Evolutionary conservation across 2,888 invertebrate genomes (phyloP).

Genomic region (Eupithecia exiguata): DNA sequence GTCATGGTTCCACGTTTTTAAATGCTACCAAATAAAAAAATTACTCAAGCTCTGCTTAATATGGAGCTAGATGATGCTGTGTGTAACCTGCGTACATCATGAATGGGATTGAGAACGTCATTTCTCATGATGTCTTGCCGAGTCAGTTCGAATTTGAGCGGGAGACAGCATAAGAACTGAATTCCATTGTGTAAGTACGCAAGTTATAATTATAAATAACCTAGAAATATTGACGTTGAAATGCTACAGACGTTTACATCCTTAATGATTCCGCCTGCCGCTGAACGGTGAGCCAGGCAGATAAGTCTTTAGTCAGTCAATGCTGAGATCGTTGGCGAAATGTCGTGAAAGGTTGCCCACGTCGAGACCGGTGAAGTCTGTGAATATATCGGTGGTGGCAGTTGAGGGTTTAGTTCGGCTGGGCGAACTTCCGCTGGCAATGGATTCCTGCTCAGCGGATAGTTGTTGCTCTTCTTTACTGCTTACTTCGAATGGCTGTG

Average conservation of each 20-base stretch:
- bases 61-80: no score
- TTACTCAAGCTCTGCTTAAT: no score
- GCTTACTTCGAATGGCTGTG: slow-evolving; percentile 78
- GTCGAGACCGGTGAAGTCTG: slow-evolving; percentile 77
- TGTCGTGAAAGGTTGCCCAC: slow-evolving; percentile 78
- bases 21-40: no score
- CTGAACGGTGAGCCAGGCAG: slow-evolving; percentile 74
- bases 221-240: no score
- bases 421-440: slow-evolving; percentile 58
- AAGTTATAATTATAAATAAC: no score
- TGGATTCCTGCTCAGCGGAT: slow-evolving; percentile 60
- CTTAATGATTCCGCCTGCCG: slow-evolving; percentile 52
- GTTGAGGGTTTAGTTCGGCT: slow-evolving; percentile 57
- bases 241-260: not conserved
- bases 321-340: slow-evolving; percentile 78
- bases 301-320: slow-evolving; percentile 81
- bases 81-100: no score
- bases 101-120: no score
- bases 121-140: no score
- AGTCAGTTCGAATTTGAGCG: no score
- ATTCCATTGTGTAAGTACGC: no score
- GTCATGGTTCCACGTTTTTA: no score
- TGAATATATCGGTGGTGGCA: slow-evolving; percentile 73
- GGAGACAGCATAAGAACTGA: no score
- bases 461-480: slow-evolving; percentile 71